Evolutionary conservation across 2,113 vertebrate species (phyloP), one percentile per base, ranked within the genome.

Genomic region (Osmerus eperlanus): DNA sequence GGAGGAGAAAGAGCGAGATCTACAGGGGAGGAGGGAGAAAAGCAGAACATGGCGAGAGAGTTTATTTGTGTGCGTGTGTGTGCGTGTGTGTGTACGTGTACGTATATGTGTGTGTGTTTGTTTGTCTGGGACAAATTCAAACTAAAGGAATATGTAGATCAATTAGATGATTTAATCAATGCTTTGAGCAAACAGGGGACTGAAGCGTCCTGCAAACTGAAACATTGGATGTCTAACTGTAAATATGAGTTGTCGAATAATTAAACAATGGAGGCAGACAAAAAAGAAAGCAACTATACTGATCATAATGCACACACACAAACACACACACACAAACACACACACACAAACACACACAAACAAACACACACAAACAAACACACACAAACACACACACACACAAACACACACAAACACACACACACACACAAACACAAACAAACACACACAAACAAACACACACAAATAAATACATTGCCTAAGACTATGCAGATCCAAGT

Each of bases 231-330:
- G 58, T 62, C 75, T 72, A 69, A 66, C 53, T 62, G 14, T 62
- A 18, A 67, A 67, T 73, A 68, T 68, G 68, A 63, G 70, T 23
- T 74, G 32, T 59, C 54, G 53, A 67, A 71, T 67, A 77, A 62
- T 78, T 15, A 70, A 41, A 53, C 25, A 58, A 47, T 62, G 52
- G 15, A 59, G 51, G 25, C 15, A 64, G n/a, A 52, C 29, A 68
- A 32, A 29, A 68, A n/a, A 21, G 25, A 29, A 25, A 65, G 28
- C 41, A 16, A 65, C 32, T 47, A 32, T 16, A 65, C 9, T 41
- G 3, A 64, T 13, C n/a, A 64, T 36, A 36, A 61, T 13, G 53
- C 36, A 47, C 15, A 41, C 25, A 67, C 36, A 16, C 59, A 68
- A 16, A 67, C 25, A 56, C 52, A 19, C 13, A 58, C 1, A 70